Base-by-base conservation (phyloP, 2,113 vertebrate species). In the Suricata suricatta region DNA sequence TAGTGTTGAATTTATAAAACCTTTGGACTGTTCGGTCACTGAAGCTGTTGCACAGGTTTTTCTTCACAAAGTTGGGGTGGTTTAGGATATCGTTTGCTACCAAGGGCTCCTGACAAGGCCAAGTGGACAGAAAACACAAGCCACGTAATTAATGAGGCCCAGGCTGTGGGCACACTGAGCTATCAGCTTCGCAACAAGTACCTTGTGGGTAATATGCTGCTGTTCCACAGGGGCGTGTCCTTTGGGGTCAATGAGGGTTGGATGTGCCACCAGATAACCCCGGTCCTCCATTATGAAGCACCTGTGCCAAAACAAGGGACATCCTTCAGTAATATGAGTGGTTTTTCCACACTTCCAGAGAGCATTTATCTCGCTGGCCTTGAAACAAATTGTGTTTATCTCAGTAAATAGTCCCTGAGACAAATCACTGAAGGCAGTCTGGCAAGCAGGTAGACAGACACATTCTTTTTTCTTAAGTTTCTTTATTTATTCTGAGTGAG, bases 251-350 rank as follows among this genome's bases (percentile, higher is more conserved):
- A 99, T 99, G 95, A 99, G 99, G 31, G 99, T 99, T 0, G 99
- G 99, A 74, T 99, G 99, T 15, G 99, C 99, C 82, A 99, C 99
- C 50, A 99, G 99, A 97, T 99, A 99, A 8, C 99, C 99, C 97
- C 99, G 99, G 99, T 99, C 99, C 97, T 99, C 99, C 99, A 99
- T 99, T 96, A 99, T 99, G 95, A 99, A 99, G 98, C 99, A 99
- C 98, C 99, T 99, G 97, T 4, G 57, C 17, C 95, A 64, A 38
- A 63, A 68, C 66, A 95, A 96, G 69, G 5, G 86, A 52, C 25
- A 33, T 0, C 35, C 7, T 38, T 90, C 52, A 84, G 29, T 93
- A 52, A n/a, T 0, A 9, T 17, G 29, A 72, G 66, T 11, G 11
- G 2, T 0, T 38, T 33, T 50, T 9, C 38, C 21, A 12, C 1